Evolutionary conservation across 2,797 vertebrate genomes (phyloP), one percentile per base, ranked within the genome.

Genomic region (Falco naumanni): DNA sequence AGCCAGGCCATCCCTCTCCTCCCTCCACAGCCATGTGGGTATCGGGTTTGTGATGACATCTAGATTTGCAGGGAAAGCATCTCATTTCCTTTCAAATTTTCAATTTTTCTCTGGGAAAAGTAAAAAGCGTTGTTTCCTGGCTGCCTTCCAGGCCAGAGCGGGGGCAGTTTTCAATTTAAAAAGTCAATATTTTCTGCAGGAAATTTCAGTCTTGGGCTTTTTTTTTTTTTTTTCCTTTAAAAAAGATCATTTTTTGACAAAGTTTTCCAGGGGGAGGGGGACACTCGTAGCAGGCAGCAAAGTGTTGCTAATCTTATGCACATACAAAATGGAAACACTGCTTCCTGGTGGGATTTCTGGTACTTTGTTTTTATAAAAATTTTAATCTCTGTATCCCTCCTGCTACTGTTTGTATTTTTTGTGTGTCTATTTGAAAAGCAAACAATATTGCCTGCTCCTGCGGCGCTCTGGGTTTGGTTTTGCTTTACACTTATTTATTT

Each of bases 401-500:
- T 85, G 91, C 94, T 95, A 85, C 96, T 97, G 96, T 97, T 97
- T 97, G 96, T 94, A 93, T 95, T 94, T 93, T 95, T 77, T 4
- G 34, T 92, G 87, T 96, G 94, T 85, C 96, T 97, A 89, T 96
- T 96, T 93, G 95, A 96, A 97, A 96, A 96, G 96, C 96, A 97
- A 97, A 97, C 95, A 96, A 43, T 57, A 78, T 65, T 17, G 78
- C 92, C 89, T 68, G 89, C 89, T 95, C 95, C 95, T 45, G 89
- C 5, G 34, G 84, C 2, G 37, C 92, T 48, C 90, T 2, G 95
- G 51, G 84, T 82, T 96, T 80, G 84, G 37, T 56, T 79, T 95
- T 94, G 90, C 90, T 94, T 92, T 91, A 78, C 94, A 87, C 65
- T 93, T 94, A 96, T 96, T 96, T 96, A 89, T 96, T 94, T 96